phyloP scores from a whole-genome alignment of 30 jellyfish, hydroid and myxozoan species.

The Aurelia aurita complex sp. Pacific region DNA sequence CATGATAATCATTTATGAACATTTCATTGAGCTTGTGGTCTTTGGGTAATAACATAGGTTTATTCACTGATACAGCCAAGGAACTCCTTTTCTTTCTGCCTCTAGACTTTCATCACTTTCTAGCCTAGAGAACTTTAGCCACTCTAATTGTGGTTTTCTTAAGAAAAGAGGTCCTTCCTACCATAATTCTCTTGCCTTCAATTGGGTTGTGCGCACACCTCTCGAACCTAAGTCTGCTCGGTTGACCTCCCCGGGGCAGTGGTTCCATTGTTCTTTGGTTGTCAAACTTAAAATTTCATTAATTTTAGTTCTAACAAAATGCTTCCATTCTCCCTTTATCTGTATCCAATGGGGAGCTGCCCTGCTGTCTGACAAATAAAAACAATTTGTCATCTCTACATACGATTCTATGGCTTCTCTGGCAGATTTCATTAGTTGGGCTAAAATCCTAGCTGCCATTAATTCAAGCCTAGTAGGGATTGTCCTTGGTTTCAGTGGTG shows the following conservation, averaged over 20 bases:
- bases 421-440: conserved; percentile 15
- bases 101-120: not conserved
- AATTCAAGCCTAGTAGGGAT: conserved; percentile 52
- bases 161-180: conserved; percentile 21
- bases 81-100: conserved; percentile 1
- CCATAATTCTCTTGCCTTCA: conserved; percentile 12
- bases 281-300: conserved; percentile 41
- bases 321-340: conserved; percentile 28
- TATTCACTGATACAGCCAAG: not conserved
- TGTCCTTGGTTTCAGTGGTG: conserved; percentile 47
- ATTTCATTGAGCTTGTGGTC: no score
- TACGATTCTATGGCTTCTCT: conserved; percentile 10
- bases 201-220: conserved; percentile 18
- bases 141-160: not conserved
- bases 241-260: conserved; percentile 55
- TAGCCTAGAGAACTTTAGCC: not conserved
- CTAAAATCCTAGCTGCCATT: conserved; percentile 49
- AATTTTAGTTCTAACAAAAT: conserved; percentile 56
- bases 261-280: conserved; percentile 35
- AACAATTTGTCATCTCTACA: not conserved
- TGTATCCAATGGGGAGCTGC: conserved; percentile 60
- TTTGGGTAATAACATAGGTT: not conserved
- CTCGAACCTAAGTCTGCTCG: conserved; percentile 51
- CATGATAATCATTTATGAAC: no score
- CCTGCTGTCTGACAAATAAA: conserved; percentile 51